Evolutionary conservation across 1,140 invertebrate species (phyloP).

Genomic region (Drosophila suzukii): DNA sequence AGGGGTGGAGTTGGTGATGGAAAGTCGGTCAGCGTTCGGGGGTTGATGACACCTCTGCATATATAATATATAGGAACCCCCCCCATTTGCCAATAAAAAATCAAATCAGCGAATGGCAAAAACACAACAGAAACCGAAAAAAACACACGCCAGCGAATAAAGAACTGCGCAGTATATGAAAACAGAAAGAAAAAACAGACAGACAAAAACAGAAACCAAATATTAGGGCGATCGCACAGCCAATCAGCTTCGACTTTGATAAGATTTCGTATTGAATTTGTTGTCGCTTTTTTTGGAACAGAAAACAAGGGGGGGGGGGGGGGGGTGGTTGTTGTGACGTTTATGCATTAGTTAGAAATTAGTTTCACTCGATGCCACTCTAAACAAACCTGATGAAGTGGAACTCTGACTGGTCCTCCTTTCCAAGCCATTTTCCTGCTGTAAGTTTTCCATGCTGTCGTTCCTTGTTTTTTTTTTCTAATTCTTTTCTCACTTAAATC

Average conservation of each 20-base stretch:
- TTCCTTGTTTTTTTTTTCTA: not conserved
- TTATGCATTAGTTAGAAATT: slow-evolving; percentile 23
- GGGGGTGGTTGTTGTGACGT: slow-evolving; percentile 42
- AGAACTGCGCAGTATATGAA: slow-evolving; percentile 71
- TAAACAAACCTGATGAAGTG: slow-evolving; percentile 39
- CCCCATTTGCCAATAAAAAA: slow-evolving; percentile 73
- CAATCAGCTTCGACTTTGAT: slow-evolving; percentile 74
- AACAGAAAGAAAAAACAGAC: slow-evolving; percentile 31
- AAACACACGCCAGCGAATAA: slow-evolving; percentile 37
- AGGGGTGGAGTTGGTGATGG: not conserved
- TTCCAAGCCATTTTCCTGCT: slow-evolving; percentile 5
- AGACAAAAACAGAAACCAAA: slow-evolving; percentile 31
- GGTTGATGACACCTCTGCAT: slow-evolving; percentile 49
- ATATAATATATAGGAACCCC: not conserved
- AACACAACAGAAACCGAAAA: slow-evolving; percentile 69
- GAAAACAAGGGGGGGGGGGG: slow-evolving; percentile 45
- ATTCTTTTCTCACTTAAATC: not conserved
- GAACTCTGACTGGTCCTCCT: slow-evolving; percentile 32
- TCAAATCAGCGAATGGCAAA: slow-evolving; percentile 48
- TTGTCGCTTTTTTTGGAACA: slow-evolving; percentile 34
- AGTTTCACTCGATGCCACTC: slow-evolving; percentile 14
- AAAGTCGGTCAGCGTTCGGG: slow-evolving; percentile 46
- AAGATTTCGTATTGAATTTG: slow-evolving; percentile 63
- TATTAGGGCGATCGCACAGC: slow-evolving; percentile 52
- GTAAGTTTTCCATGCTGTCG: slow-evolving; percentile 33